These are phyloP conservation scores for Tylochromis polylepis DNA, from an alignment of 2,113 vertebrate species.

Conservation along the genomic window DNA sequence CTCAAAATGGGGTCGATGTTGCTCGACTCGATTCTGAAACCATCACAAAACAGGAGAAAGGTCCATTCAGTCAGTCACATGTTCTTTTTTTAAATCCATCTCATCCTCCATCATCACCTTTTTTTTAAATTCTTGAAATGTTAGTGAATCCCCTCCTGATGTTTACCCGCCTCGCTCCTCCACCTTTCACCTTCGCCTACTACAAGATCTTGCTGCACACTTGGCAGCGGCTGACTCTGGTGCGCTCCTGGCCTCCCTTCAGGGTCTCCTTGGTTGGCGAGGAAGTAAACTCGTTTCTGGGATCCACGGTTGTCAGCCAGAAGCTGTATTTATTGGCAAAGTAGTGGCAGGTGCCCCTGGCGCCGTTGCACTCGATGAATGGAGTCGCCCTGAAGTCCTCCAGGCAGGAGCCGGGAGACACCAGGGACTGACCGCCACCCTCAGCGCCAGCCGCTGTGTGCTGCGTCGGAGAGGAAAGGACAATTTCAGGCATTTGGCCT, in stretches of 20 bases:
- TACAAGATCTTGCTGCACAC: slow-evolving; percentile 96
- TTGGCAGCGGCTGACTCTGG: slow-evolving; percentile 89
- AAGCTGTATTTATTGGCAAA: slow-evolving; percentile 97
- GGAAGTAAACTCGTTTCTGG: slow-evolving; percentile 74
- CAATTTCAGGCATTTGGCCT: not conserved
- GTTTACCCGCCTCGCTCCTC: not conserved
- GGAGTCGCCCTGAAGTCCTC: slow-evolving; percentile 93
- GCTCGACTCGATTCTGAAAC: not conserved
- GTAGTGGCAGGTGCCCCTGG: slow-evolving; percentile 89
- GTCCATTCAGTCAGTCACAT: slow-evolving; percentile 48
- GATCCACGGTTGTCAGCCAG: slow-evolving; percentile 87
- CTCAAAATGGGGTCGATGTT: not conserved
- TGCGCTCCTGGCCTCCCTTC: slow-evolving; percentile 84
- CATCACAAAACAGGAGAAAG: slow-evolving; percentile 7
- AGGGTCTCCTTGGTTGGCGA: slow-evolving; percentile 77
- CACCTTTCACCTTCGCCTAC: not conserved
- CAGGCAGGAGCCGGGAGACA: slow-evolving; percentile 92
- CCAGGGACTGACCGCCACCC: slow-evolving; percentile 90
- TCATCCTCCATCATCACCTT: not conserved
- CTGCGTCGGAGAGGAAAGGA: slow-evolving; percentile 57
- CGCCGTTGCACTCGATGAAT: slow-evolving; percentile 94
- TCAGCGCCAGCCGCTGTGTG: slow-evolving; percentile 88
- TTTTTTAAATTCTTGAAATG: not conserved
- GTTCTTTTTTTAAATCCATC: slow-evolving; percentile 13
- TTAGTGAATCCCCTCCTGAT: not conserved